Evolutionary conservation across 1,140 invertebrate species (phyloP).

Genomic region (Drosophila jambulina): DNA sequence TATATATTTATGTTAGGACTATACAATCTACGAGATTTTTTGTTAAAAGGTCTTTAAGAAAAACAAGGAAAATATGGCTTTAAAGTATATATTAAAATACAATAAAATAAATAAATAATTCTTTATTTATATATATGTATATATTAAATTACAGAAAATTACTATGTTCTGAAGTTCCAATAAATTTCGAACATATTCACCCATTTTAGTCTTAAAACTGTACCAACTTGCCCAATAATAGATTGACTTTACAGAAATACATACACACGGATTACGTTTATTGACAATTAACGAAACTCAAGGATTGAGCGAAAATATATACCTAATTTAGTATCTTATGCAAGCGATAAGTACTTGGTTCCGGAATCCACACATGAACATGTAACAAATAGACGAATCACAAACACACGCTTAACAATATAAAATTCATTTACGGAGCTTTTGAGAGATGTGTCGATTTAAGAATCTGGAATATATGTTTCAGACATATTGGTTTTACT

Average conservation of each 20-base stretch:
- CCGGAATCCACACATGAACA: slow-evolving; percentile 18
- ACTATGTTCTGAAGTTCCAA: too few relatives aligned
- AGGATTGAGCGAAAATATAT: slow-evolving; percentile 41
- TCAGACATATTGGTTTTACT: slow-evolving; percentile 43
- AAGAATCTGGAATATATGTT: slow-evolving; percentile 60
- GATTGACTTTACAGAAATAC: slow-evolving; percentile 13
- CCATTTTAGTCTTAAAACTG: not conserved
- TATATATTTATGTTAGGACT: too few relatives aligned
- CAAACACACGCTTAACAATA: slow-evolving; percentile 37
- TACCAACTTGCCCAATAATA: not conserved
- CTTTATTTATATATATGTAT: too few relatives aligned
- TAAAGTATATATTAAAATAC: not conserved
- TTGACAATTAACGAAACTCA: slow-evolving; percentile 52
- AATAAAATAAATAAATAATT: not conserved
- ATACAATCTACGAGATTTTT: too few relatives aligned
- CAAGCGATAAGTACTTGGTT: slow-evolving; percentile 48
- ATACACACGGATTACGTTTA: slow-evolving; percentile 38
- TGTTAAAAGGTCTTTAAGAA: too few relatives aligned
- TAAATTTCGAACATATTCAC: not conserved
- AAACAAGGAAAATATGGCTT: too few relatives aligned
- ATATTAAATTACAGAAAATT: too few relatives aligned
- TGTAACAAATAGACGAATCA: slow-evolving; percentile 40
- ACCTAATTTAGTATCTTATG: slow-evolving; percentile 31
- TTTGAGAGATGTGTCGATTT: slow-evolving; percentile 58
- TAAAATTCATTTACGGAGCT: slow-evolving; percentile 37